phyloP scores from a whole-genome alignment of 2,113 vertebrate species.

The Bos javanicus region DNA sequence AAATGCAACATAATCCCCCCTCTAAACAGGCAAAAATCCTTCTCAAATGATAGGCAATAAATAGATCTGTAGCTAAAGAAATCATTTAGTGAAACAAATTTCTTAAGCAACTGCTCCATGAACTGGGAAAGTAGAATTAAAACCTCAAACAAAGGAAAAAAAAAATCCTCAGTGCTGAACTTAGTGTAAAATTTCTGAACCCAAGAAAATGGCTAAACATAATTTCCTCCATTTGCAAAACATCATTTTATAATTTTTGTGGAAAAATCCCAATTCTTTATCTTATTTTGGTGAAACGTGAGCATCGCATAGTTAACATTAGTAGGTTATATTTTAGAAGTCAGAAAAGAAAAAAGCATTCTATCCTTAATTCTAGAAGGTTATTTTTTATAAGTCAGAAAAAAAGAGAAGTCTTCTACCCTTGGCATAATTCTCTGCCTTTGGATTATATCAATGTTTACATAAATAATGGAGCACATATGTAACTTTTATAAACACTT shows the following conservation, averaged over 20 bases:
- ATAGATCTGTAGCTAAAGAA: background rate
- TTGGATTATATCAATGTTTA: background rate
- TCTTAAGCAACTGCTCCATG: background rate
- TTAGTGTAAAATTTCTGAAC: background rate
- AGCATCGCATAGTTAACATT: background rate
- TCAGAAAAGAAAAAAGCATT: slow-evolving; percentile 1
- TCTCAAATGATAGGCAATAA: background rate
- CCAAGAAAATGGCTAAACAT: background rate
- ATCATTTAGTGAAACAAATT: background rate
- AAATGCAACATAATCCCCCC: background rate
- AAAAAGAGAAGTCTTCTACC: background rate
- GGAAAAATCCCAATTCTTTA: background rate
- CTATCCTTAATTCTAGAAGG: background rate
- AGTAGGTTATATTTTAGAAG: background rate
- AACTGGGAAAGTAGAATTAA: background rate
- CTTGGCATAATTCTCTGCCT: background rate
- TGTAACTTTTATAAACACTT: background rate
- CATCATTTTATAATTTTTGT: background rate
- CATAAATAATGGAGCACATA: background rate
- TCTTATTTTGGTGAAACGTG: background rate
- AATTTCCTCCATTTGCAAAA: background rate
- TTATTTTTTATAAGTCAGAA: background rate
- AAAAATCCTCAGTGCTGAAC: background rate
- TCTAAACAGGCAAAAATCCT: background rate
- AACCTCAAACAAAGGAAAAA: background rate